Evolutionary conservation across 2,888 invertebrate species (phyloP).

Genomic region (Laspeyria flexula): DNA sequence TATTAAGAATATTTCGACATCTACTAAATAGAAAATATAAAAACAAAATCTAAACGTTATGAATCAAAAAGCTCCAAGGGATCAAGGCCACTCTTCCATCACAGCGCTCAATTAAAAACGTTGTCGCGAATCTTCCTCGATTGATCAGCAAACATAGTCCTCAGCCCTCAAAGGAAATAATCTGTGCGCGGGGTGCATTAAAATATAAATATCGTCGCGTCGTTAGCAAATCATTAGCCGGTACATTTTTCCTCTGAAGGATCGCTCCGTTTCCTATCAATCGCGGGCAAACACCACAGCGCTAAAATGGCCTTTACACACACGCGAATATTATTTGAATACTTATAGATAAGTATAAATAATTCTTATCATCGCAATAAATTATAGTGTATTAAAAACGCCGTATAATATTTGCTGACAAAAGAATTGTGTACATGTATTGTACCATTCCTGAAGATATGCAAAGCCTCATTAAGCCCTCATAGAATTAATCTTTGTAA

Average conservation of each 20-base stretch:
- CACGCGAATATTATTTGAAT: not conserved
- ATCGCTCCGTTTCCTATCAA: conserved; percentile 71
- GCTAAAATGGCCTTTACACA: conserved; percentile 37
- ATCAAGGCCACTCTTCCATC: conserved; percentile 10
- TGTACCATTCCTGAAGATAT: not conserved
- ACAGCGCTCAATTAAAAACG: conserved; percentile 42
- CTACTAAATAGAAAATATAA: not conserved
- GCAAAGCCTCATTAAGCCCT: conserved; percentile 1
- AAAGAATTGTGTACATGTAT: conserved; percentile 1
- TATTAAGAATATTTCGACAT: not conserved
- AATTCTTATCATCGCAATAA: not conserved
- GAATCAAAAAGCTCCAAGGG: conserved; percentile 3
- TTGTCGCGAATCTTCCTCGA: conserved; percentile 46
- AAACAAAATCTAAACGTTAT: not conserved
- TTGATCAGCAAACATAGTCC: conserved; percentile 56
- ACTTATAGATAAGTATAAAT: not conserved
- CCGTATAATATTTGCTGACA: not conserved
- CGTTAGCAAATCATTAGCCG: conserved; percentile 86
- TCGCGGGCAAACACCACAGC: conserved; percentile 57
- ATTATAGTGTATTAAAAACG: conserved; percentile 2
- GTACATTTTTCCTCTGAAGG: conserved; percentile 68
- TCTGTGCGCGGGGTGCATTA: conserved; percentile 77
- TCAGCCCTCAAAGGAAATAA: conserved; percentile 80
- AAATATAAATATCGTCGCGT: conserved; percentile 84
- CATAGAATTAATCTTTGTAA: conserved; percentile 2